These are phyloP conservation scores for Alectoris magna DNA, from an alignment of 2,797 vertebrate genomes.

Conservation along the genomic window DNA sequence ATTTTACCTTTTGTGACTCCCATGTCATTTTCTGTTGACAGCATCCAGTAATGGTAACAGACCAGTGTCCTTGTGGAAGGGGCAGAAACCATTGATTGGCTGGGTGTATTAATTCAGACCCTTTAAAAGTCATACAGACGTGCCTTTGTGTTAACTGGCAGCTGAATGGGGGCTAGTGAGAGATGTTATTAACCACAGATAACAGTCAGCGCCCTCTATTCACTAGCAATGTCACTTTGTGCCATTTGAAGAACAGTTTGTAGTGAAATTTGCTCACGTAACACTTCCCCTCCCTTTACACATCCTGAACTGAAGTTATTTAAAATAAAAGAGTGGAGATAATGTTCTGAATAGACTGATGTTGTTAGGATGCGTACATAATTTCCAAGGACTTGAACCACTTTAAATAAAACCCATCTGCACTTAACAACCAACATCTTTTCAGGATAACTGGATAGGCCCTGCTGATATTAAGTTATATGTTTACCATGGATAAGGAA, in stretches of 20 bases:
- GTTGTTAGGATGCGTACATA: slow-evolving; percentile 19
- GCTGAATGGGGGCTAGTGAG: slow-evolving; percentile 76
- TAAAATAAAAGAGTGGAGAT: slow-evolving; percentile 62
- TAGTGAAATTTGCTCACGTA: slow-evolving; percentile 64
- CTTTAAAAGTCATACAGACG: slow-evolving; percentile 77
- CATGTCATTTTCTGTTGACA: slow-evolving; percentile 85
- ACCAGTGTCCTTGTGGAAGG: slow-evolving; percentile 81
- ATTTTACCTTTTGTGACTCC: slow-evolving; percentile 80
- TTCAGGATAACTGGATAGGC: slow-evolving; percentile 38
- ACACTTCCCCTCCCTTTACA: slow-evolving; percentile 51
- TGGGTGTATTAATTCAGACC: slow-evolving; percentile 81
- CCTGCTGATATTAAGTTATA: slow-evolving; percentile 53
- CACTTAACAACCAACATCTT: slow-evolving; percentile 57
- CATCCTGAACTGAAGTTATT: slow-evolving; percentile 60
- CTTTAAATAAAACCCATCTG: slow-evolving; percentile 36
- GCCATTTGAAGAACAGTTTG: slow-evolving; percentile 52
- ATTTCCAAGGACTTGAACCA: slow-evolving; percentile 61
- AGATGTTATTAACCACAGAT: slow-evolving; percentile 81
- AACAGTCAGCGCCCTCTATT: slow-evolving; percentile 78
- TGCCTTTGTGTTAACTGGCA: slow-evolving; percentile 81
- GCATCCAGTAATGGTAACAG: slow-evolving; percentile 76
- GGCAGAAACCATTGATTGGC: slow-evolving; percentile 81
- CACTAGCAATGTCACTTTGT: slow-evolving; percentile 81
- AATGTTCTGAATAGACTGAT: slow-evolving; percentile 44
- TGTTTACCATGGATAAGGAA: slow-evolving; percentile 48